A percentile compares a stretch with the other conserved stretches of the same genome.
Conservation (phyloP, 2,888 invertebrate species). For the Synanthedon vespiformis region DNA sequence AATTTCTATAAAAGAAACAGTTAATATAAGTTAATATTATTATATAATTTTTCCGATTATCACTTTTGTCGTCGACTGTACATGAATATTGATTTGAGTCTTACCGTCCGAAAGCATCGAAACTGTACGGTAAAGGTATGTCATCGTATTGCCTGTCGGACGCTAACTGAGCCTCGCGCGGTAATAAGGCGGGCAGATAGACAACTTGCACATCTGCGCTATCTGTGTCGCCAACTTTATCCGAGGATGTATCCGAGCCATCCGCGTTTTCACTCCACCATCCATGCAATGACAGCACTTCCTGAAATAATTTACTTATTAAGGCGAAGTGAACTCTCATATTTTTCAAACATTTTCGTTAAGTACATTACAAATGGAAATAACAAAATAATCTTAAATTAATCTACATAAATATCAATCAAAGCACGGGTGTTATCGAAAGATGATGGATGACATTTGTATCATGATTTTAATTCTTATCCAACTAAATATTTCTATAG, state of each 20-base stretch:
- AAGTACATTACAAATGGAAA: too few relatives aligned
- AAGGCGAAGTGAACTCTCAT: too few relatives aligned
- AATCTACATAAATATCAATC: too few relatives aligned
- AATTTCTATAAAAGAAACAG: slow-evolving; percentile 48
- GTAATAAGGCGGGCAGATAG: slow-evolving; percentile 66
- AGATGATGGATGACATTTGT: too few relatives aligned
- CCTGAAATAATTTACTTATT: slow-evolving; percentile 19
- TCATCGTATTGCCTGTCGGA: slow-evolving; percentile 33
- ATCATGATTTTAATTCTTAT: too few relatives aligned
- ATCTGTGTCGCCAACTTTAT: slow-evolving; percentile 25
- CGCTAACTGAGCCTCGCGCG: slow-evolving; percentile 50
- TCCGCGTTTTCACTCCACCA: slow-evolving; percentile 28
- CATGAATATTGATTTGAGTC: neutral
- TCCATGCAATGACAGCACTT: slow-evolving; percentile 33
- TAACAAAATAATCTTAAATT: too few relatives aligned
- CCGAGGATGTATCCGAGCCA: slow-evolving; percentile 15
- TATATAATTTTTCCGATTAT: too few relatives aligned
- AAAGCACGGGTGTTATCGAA: too few relatives aligned
- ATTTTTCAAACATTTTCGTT: too few relatives aligned
- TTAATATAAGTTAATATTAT: neutral
- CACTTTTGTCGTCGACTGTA: too few relatives aligned
- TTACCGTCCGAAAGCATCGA: slow-evolving; percentile 74
- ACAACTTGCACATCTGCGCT: slow-evolving; percentile 72
- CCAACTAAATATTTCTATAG: too few relatives aligned
- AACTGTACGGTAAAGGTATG: slow-evolving; percentile 66